phyloP scores from a whole-genome alignment of 2,888 invertebrate genomes.

The Zaprionus obscuricornis region DNA sequence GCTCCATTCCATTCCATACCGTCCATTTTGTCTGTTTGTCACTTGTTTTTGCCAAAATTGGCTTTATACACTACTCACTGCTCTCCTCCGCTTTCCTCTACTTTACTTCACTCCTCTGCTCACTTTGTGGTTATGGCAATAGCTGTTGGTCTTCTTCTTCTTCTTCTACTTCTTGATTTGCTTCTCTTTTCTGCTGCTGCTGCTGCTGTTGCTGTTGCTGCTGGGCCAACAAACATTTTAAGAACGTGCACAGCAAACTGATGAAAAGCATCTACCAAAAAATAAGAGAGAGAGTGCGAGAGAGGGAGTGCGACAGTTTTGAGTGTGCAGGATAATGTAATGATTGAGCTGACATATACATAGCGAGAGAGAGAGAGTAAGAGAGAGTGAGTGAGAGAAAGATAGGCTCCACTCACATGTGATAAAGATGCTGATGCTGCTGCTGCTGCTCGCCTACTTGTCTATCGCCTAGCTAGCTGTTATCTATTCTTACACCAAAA shows the following conservation, averaged over 20 bases:
- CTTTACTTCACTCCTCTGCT: conserved; percentile 25
- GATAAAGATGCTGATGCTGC: conserved; percentile 2
- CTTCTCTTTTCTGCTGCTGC: neutral
- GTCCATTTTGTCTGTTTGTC: conserved; percentile 62
- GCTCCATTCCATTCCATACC: conserved; percentile 38
- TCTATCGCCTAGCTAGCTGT: conserved; percentile 14
- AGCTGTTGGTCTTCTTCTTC: conserved; percentile 24
- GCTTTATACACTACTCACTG: too few species aligned
- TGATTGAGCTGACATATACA: too few species aligned
- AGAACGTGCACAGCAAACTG: conserved; percentile 69
- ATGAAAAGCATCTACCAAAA: too few species aligned
- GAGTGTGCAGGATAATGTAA: conserved; percentile 53
- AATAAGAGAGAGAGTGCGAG: neutral
- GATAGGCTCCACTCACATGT: neutral
- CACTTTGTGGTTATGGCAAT: conserved; percentile 58
- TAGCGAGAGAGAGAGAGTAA: too few species aligned
- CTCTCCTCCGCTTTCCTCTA: too few species aligned
- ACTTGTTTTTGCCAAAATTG: conserved; percentile 75
- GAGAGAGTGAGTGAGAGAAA: neutral
- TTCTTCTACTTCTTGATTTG: conserved; percentile 13
- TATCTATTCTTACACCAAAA: conserved; percentile 1
- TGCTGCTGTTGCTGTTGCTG: conserved; percentile 8
- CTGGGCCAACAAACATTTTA: conserved; percentile 61
- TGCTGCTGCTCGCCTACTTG: too few species aligned
- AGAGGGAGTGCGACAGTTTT: conserved; percentile 22